phyloP scores from a whole-genome alignment of 2,113 vertebrate genomes.

The Myrmecobius fasciatus region DNA sequence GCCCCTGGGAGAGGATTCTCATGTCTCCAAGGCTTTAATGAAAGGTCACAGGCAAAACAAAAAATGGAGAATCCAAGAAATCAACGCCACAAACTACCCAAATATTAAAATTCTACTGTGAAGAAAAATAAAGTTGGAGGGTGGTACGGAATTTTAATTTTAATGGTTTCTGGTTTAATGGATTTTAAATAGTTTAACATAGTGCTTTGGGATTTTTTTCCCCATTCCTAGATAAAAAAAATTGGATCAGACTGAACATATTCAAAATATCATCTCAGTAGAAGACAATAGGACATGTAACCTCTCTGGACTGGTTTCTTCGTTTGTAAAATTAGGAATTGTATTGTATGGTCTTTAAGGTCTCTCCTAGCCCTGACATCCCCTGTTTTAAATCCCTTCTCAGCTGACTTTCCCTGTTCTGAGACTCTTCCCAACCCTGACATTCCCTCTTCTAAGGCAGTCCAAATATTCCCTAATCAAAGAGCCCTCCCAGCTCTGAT shows the following conservation, averaged over 20 bases:
- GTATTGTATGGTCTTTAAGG: not conserved
- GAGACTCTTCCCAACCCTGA: not conserved
- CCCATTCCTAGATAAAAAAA: not conserved
- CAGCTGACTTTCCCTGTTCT: not conserved
- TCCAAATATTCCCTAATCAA: no score
- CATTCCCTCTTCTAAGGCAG: not conserved
- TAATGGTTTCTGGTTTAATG: no score
- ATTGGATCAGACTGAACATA: not conserved
- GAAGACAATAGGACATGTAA: fast-evolving
- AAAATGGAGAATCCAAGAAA: not conserved
- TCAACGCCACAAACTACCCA: not conserved
- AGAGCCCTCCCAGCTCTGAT: not conserved
- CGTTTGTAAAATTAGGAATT: not conserved
- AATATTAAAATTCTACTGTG: not conserved
- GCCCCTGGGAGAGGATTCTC: not conserved
- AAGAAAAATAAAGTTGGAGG: not conserved
- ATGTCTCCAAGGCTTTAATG: not conserved
- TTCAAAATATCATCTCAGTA: not conserved
- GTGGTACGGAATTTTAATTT: no score
- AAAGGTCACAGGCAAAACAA: not conserved
- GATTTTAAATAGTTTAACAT: not conserved
- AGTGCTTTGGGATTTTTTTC: not conserved
- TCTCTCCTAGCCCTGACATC: not conserved
- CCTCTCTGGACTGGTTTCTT: not conserved
- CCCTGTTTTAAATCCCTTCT: not conserved